Conservation (phyloP, 2,888 invertebrate genomes). For the Thalpophila matura region DNA sequence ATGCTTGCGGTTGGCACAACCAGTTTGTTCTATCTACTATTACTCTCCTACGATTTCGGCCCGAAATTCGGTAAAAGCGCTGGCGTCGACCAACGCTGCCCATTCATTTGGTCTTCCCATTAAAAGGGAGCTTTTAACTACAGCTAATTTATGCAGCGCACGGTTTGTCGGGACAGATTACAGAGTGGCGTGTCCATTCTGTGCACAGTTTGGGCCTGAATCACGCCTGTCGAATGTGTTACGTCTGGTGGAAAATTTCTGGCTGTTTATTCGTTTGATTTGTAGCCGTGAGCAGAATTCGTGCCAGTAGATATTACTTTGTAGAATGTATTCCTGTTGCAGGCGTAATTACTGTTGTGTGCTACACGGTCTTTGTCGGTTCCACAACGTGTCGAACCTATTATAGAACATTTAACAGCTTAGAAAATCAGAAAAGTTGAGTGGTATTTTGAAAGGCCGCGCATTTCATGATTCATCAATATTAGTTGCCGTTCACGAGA, state of each 20-base stretch:
- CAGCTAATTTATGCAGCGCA: slow-evolving; percentile 88
- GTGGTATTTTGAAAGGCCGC: slow-evolving; percentile 19
- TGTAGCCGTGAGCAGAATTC: slow-evolving; percentile 46
- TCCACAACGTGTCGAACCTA: neutral
- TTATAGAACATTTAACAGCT: slow-evolving; percentile 7
- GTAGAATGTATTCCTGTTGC: slow-evolving; percentile 18
- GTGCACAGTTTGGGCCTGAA: slow-evolving; percentile 74
- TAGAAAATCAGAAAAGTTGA: slow-evolving; percentile 45
- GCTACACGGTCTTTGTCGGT: slow-evolving; percentile 14
- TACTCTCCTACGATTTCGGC: slow-evolving; percentile 68
- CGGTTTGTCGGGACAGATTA: slow-evolving; percentile 87
- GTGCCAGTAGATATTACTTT: slow-evolving; percentile 44
- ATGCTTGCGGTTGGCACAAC: slow-evolving; percentile 74
- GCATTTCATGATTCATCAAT: slow-evolving; percentile 60
- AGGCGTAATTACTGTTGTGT: slow-evolving; percentile 20
- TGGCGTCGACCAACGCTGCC: slow-evolving; percentile 73
- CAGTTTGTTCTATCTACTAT: slow-evolving; percentile 72
- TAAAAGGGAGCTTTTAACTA: slow-evolving; percentile 89
- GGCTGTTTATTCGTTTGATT: slow-evolving; percentile 76
- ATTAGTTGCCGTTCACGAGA: slow-evolving; percentile 48
- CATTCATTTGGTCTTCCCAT: slow-evolving; percentile 87
- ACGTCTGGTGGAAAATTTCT: slow-evolving; percentile 75
- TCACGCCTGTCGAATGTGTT: slow-evolving; percentile 80
- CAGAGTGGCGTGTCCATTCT: slow-evolving; percentile 82
- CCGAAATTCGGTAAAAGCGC: slow-evolving; percentile 70